Evolutionary conservation across 2,888 invertebrate species (phyloP).

Genomic region (Drosophila maculinotata): DNA sequence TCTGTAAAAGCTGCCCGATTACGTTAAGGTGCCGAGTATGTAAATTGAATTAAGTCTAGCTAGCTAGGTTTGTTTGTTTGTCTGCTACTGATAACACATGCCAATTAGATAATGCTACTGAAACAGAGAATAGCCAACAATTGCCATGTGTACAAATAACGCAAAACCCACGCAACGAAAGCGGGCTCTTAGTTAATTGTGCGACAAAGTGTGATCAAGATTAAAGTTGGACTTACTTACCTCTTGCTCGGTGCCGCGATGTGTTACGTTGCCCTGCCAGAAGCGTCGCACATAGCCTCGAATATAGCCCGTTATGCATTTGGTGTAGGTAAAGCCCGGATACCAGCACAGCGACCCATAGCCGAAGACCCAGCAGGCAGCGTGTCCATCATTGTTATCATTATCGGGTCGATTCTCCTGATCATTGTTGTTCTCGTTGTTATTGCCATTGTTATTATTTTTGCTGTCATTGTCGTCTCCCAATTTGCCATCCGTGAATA

Average conservation of each 20-base stretch:
- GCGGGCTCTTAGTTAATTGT: too few relatives aligned
- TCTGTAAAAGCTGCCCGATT: neutral
- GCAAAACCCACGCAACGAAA: too few relatives aligned
- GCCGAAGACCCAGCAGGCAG: slow-evolving; percentile 93
- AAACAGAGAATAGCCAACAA: neutral
- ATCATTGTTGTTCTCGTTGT: slow-evolving; percentile 30
- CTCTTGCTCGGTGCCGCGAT: slow-evolving; percentile 91
- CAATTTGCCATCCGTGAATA: slow-evolving; percentile 77
- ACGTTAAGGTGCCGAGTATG: slow-evolving; percentile 3
- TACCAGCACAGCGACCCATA: slow-evolving; percentile 98
- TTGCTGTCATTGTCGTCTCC: slow-evolving; percentile 56
- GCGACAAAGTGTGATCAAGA: neutral
- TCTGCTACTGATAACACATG: slow-evolving; percentile 20
- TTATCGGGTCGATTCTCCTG: slow-evolving; percentile 59
- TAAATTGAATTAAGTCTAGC: slow-evolving; percentile 15
- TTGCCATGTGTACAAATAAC: slow-evolving; percentile 6
- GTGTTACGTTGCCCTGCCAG: slow-evolving; percentile 96
- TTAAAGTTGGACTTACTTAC: slow-evolving; percentile 85
- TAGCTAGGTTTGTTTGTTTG: neutral
- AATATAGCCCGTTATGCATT: slow-evolving; percentile 91
- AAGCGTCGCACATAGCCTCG: slow-evolving; percentile 92
- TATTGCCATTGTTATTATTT: slow-evolving; percentile 14
- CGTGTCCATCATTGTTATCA: slow-evolving; percentile 47
- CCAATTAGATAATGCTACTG: slow-evolving; percentile 19
- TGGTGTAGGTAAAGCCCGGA: slow-evolving; percentile 94